Base-by-base conservation (phyloP, 2,888 invertebrate species). In the Drosophila gaucha region DNA sequence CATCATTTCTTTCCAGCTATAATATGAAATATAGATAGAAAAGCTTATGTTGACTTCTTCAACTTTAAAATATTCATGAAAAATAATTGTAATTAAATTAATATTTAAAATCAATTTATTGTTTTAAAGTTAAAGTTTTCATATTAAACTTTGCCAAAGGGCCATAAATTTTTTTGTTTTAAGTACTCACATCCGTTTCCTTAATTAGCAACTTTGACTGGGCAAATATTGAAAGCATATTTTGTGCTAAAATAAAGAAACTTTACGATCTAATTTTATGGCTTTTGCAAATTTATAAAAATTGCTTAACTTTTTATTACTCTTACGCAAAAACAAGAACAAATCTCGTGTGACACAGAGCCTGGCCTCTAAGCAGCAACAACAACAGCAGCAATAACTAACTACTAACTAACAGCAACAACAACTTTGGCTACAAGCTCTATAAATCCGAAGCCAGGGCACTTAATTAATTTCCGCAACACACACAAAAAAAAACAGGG, bases 381-480 rank as follows among this genome's bases (percentile, higher is more conserved):
- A 68, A 41, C 41, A 63, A 18, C 28, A 68, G 38, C 39, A 58
- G 38, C 52, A 57, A 20, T 30, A 51, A 55, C 39, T 68, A 66
- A 50, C 49, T 55, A 44, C 41, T 33, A 52, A 28, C 62, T 36
- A 49, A 43, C 44, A 49, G 47, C 57, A 44, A 56, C n/a, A 67
- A 67, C 62, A 80, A 78, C 78, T 75, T 74, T 71, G 67, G 50
- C 68, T 75, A 84, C 78, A 74, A 85, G 64, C 84, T 73, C 73
- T 73, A 84, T 83, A 83, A 86, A 86, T 83, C 84, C 74, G 44
- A 35, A 75, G 67, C 43, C 69, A 62, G 52, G 74, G 69, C 80
- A 86, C 84, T 84, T 86, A 86, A 83, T 86, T 86, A 83, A 83
- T 86, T 83, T 86, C 74, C 62, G 65, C 52, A 80, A 64, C n/a